Percentiles rank a stretch among this genome's conserved stretches.
Conservation (phyloP, 2,888 invertebrate species). For the Cyaniris semiargus region DNA sequence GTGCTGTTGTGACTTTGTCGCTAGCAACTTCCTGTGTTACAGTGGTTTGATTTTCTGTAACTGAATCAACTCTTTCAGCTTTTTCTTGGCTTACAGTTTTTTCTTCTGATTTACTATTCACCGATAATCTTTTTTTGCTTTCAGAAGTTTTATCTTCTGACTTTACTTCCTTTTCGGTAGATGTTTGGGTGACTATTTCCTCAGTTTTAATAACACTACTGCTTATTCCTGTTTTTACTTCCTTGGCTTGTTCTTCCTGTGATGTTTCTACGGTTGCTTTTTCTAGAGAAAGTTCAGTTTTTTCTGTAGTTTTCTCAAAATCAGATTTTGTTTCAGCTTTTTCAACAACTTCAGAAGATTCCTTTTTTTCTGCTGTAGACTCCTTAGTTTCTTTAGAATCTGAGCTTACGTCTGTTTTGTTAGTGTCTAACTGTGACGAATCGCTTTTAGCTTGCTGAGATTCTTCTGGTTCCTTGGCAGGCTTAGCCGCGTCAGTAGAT, state of each 20-base stretch:
- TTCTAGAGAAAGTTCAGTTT: slow-evolving; percentile 16
- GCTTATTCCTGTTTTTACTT: background rate
- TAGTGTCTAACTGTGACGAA: slow-evolving; percentile 33
- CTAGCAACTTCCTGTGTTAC: background rate
- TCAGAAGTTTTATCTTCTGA: slow-evolving; percentile 13
- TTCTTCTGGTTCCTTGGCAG: background rate
- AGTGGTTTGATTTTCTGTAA: slow-evolving; percentile 11
- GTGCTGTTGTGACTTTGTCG: slow-evolving; percentile 24
- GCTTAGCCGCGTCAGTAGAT: background rate
- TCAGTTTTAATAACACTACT: background rate
- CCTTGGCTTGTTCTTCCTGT: background rate
- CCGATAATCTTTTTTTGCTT: background rate
- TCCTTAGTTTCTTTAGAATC: background rate
- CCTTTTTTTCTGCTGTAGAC: background rate
- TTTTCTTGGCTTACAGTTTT: background rate
- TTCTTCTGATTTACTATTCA: slow-evolving; percentile 14
- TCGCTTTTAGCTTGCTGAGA: slow-evolving; percentile 32
- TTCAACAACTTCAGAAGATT: background rate
- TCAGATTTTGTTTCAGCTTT: background rate
- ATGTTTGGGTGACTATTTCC: background rate
- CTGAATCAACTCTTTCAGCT: background rate
- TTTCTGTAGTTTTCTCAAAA: background rate
- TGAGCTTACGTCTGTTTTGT: slow-evolving; percentile 11
- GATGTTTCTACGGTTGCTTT: background rate
- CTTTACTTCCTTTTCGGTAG: background rate